phyloP scores from a whole-genome alignment of 2,888 invertebrate genomes.

The Gymnoscelis rufifasciata region DNA sequence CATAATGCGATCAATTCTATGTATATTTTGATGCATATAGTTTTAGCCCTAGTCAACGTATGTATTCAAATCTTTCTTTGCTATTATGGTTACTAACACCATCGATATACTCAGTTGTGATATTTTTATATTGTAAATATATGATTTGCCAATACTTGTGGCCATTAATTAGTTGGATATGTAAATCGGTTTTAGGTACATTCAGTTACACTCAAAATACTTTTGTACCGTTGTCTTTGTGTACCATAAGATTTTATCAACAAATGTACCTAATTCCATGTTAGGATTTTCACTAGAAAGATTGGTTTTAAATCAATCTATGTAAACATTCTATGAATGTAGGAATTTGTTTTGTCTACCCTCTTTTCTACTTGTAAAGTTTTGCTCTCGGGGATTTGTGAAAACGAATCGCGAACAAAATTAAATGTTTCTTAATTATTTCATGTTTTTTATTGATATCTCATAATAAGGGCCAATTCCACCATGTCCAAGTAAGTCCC shows the following conservation, averaged over 20 bases:
- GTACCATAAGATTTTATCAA: conserved; percentile 22
- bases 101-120: conserved; percentile 65
- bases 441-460: conserved; percentile 4
- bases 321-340: conserved; percentile 77
- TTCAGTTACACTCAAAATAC: conserved; percentile 21
- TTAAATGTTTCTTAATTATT: conserved; percentile 16
- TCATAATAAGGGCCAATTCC: background rate
- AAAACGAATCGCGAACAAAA: conserved; percentile 14
- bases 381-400: conserved; percentile 4
- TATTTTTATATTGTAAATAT: conserved; percentile 65
- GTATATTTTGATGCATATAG: conserved; percentile 39
- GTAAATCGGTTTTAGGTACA: conserved; percentile 34
- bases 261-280: conserved; percentile 40
- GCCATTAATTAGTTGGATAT: conserved; percentile 53
- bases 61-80: conserved; percentile 37
- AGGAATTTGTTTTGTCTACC: conserved; percentile 37
- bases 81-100: conserved; percentile 36
- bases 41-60: conserved; percentile 60
- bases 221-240: too few relatives aligned
- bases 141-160: conserved; percentile 58
- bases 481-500: too few relatives aligned
- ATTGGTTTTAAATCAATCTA: conserved; percentile 61
- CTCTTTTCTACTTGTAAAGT: conserved; percentile 11
- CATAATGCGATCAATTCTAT: conserved; percentile 46
- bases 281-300: conserved; percentile 47